phyloP scores from a whole-genome alignment of 2,888 invertebrate species.

The Carcina quercana region DNA sequence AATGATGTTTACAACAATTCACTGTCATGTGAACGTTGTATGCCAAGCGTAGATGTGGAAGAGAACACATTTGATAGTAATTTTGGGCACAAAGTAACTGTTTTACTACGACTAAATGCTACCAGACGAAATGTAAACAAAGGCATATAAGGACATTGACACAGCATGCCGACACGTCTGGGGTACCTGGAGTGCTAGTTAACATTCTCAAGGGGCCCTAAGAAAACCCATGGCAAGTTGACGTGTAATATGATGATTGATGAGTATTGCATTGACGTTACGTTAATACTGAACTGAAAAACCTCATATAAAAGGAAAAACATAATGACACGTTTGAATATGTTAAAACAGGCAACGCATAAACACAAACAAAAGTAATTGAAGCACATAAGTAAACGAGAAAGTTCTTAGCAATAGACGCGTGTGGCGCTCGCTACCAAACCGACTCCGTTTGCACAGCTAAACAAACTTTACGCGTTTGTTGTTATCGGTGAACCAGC shows the following conservation, averaged over 20 bases:
- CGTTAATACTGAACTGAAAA: too few relatives aligned
- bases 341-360: not conserved
- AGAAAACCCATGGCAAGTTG: constrained; percentile 1
- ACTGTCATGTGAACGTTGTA: too few relatives aligned
- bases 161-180: constrained; percentile 46
- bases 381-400: constrained; percentile 49
- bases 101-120: not conserved
- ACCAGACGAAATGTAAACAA: constrained; percentile 10
- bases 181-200: constrained; percentile 9
- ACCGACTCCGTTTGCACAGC: constrained; percentile 63
- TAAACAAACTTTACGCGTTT: constrained; percentile 56
- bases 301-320: too few relatives aligned
- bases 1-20: too few relatives aligned
- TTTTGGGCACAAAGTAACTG: not conserved
- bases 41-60: too few relatives aligned
- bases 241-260: too few relatives aligned
- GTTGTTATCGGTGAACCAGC: constrained; percentile 49
- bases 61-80: too few relatives aligned
- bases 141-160: constrained; percentile 38
- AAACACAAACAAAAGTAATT: constrained; percentile 29
- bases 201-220: constrained; percentile 8
- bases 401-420: constrained; percentile 59
- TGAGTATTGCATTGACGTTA: too few relatives aligned
- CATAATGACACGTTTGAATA: too few relatives aligned
- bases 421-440: constrained; percentile 47